Percentiles rank a stretch among this genome's conserved stretches.
phyloP scores from a whole-genome alignment of 2,888 invertebrate species.

The Conomelus anceps region DNA sequence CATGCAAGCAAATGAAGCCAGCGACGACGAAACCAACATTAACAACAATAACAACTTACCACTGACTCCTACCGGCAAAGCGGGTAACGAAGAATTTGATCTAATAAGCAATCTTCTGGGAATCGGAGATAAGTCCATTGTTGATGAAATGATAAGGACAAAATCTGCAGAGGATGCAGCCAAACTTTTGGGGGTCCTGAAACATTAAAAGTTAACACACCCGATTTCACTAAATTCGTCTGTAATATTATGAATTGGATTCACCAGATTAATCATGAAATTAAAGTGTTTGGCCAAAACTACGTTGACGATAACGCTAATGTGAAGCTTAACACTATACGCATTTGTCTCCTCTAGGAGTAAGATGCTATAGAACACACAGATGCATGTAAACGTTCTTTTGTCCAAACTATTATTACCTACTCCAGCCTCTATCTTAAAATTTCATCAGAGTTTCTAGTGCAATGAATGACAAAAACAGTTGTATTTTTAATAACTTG shows the following conservation, averaged over 20 bases:
- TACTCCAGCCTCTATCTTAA: neutral
- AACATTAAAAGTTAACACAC: conserved; percentile 37
- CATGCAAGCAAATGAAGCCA: conserved; percentile 42
- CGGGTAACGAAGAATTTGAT: conserved; percentile 47
- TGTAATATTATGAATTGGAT: neutral
- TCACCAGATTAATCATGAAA: neutral
- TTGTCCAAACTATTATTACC: neutral
- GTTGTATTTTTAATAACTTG: neutral
- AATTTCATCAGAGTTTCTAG: neutral
- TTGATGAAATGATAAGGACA: conserved; percentile 75
- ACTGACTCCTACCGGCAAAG: neutral
- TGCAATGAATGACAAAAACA: neutral
- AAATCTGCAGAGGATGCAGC: conserved; percentile 75
- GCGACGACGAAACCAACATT: neutral
- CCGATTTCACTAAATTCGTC: neutral
- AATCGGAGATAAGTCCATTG: conserved; percentile 74
- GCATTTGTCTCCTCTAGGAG: too few relatives aligned
- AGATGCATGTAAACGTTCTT: too few relatives aligned
- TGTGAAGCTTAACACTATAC: too few relatives aligned
- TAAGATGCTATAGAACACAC: too few relatives aligned
- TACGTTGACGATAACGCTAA: too few relatives aligned
- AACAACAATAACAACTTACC: conserved; percentile 23
- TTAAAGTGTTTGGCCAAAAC: too few relatives aligned
- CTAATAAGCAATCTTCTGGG: conserved; percentile 85
- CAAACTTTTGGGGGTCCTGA: conserved; percentile 76